Conservation (phyloP, 2,113 vertebrate genomes). For the Myrmophylax atrothorax region DNA sequence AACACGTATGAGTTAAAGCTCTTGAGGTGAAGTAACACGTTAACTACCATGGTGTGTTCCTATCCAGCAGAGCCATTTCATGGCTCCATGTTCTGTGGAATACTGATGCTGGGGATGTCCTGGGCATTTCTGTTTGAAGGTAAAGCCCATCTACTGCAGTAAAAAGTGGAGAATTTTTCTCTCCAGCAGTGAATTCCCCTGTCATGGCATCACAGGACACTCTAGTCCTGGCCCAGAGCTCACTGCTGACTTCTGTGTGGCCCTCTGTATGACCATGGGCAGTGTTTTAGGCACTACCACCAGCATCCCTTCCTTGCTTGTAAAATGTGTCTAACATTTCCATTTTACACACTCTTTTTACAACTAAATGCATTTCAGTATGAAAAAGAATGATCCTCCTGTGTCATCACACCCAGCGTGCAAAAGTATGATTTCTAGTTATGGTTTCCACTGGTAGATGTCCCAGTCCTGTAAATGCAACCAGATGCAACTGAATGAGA, state of each 20-base stretch:
- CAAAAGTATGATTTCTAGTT: background rate
- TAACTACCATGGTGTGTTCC: background rate
- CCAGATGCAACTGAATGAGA: background rate
- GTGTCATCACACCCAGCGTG: background rate
- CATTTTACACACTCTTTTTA: background rate
- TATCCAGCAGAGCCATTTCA: background rate
- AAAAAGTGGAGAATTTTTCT: background rate
- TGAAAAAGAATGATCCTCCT: background rate
- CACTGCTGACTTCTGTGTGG: background rate
- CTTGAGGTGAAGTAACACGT: background rate
- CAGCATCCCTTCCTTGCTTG: background rate
- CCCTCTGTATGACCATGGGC: background rate
- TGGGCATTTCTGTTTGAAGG: background rate
- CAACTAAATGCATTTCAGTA: background rate
- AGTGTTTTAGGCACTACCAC: background rate
- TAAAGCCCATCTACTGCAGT: background rate
- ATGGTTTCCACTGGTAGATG: background rate
- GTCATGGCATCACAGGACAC: background rate
- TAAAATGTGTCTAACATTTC: background rate
- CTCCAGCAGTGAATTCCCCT: background rate
- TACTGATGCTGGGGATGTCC: background rate
- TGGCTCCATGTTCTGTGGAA: background rate
- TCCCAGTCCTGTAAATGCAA: background rate
- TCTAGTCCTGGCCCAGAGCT: rapidly evolving
- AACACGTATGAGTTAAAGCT: background rate